These are phyloP conservation scores for Crioceris asparagi DNA, from an alignment of 2,888 invertebrate species.

Conservation along the genomic window DNA sequence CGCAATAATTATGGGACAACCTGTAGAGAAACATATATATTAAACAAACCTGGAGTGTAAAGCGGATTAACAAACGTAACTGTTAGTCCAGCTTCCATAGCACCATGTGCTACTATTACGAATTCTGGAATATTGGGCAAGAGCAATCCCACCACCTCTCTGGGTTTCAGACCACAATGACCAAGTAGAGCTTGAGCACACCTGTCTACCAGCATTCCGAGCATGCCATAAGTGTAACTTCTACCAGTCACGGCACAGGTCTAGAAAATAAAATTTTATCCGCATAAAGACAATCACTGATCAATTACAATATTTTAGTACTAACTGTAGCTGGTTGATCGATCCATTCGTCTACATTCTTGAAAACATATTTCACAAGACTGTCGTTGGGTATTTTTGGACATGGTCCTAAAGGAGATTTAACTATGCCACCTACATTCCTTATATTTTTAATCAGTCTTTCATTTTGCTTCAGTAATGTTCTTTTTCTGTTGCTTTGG, in stretches of 20 bases:
- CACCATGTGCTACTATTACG: slow-evolving; percentile 53
- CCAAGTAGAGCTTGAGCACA: slow-evolving; percentile 48
- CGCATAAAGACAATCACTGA: neutral
- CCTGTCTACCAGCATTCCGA: slow-evolving; percentile 46
- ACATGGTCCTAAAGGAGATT: slow-evolving; percentile 42
- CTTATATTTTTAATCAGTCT: slow-evolving; percentile 15
- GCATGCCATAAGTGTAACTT: slow-evolving; percentile 52
- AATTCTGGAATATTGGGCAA: slow-evolving; percentile 64
- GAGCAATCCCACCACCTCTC: slow-evolving; percentile 55
- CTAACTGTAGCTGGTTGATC: slow-evolving; percentile 55
- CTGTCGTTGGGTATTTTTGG: slow-evolving; percentile 46
- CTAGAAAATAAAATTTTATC: slow-evolving; percentile 33
- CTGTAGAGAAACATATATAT: too few relatives aligned
- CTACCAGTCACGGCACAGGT: slow-evolving; percentile 58
- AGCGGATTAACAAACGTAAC: slow-evolving; percentile 61
- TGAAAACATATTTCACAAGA: slow-evolving; percentile 50
- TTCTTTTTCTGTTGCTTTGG: slow-evolving; percentile 4
- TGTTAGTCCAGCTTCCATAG: slow-evolving; percentile 52
- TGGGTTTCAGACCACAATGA: slow-evolving; percentile 45
- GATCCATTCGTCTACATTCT: slow-evolving; percentile 44
- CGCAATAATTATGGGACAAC: too few relatives aligned
- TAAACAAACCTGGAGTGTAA: slow-evolving; percentile 49
- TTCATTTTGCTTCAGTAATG: slow-evolving; percentile 8
- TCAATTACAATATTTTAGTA: slow-evolving; percentile 17
- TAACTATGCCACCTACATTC: slow-evolving; percentile 29